Percentiles rank a stretch among this genome's conserved stretches.
Conservation (phyloP, 2,797 vertebrate genomes). For the Enteromius radiatus region DNA sequence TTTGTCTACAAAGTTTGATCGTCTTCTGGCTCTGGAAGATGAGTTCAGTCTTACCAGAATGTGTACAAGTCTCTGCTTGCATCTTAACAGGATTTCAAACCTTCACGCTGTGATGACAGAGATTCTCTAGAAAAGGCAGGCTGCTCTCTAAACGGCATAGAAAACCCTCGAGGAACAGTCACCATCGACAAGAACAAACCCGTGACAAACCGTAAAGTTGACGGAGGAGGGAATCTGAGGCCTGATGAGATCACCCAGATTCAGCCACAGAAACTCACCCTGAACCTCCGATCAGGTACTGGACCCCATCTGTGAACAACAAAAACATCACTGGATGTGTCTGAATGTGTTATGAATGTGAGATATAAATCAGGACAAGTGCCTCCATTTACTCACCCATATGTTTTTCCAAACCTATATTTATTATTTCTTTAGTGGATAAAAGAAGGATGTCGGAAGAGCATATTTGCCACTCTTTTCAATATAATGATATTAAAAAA, state of each 20-base stretch:
- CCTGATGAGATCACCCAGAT: constrained; percentile 93
- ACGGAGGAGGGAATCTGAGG: constrained; percentile 77
- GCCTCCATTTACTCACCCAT: neutral
- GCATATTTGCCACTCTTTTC: neutral
- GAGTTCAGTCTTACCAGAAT: neutral
- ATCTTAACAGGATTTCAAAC: constrained; percentile 83
- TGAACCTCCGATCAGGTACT: constrained; percentile 90
- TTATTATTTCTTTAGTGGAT: neutral
- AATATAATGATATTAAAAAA: neutral
- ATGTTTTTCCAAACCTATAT: neutral
- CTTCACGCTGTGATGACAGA: constrained; percentile 90
- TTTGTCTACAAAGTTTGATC: neutral
- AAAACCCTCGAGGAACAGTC: constrained; percentile 86
- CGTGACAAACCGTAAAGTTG: constrained; percentile 87
- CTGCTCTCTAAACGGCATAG: constrained; percentile 74
- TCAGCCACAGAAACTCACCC: constrained; percentile 88
- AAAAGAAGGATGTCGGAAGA: neutral
- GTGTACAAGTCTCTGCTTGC: constrained; percentile 7
- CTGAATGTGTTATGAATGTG: constrained; percentile 3
- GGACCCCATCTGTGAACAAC: neutral
- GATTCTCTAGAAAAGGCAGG: constrained; percentile 84
- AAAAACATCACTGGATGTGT: neutral
- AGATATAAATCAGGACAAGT: constrained; percentile 5
- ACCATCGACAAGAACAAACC: constrained; percentile 74
- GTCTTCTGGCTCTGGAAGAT: neutral